Percentiles rank a stretch among this genome's conserved stretches.
These are phyloP conservation scores for Iguana delicatissima DNA, from an alignment of 2,797 vertebrate species.

Conservation along the genomic window DNA sequence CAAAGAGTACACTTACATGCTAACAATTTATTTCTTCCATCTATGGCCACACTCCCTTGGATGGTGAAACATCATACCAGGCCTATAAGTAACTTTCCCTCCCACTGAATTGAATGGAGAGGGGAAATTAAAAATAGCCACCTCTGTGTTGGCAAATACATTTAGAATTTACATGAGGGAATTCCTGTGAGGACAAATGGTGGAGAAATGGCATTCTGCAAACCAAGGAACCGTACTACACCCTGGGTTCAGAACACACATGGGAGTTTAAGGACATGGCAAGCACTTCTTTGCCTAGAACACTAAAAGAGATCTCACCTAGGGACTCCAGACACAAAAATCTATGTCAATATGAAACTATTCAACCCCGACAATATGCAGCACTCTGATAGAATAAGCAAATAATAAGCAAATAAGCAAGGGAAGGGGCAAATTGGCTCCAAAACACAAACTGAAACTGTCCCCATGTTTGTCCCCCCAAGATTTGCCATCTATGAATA, in stretches of 20 bases:
- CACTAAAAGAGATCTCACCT: no score
- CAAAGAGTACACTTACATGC: no score
- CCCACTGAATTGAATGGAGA: neutral
- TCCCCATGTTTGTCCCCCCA: no score
- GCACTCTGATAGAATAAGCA: no score
- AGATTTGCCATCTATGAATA: no score
- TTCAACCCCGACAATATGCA: no score
- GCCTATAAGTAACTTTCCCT: neutral
- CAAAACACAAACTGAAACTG: no score
- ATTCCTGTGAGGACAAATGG: neutral
- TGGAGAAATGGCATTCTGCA: neutral
- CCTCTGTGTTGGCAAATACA: neutral
- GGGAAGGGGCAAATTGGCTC: no score
- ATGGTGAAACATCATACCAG: neutral
- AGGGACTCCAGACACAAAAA: neutral
- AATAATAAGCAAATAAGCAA: no score
- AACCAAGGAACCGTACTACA: neutral
- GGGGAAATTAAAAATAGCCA: neutral
- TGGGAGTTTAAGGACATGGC: neutral
- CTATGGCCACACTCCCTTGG: neutral
- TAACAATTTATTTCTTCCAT: neutral
- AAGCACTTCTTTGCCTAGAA: neutral
- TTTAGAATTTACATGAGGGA: neutral
- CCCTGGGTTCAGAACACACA: neutral
- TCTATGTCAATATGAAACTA: neutral